Evolutionary conservation across 2,888 invertebrate species (phyloP).

Genomic region (Euplexia lucipara): DNA sequence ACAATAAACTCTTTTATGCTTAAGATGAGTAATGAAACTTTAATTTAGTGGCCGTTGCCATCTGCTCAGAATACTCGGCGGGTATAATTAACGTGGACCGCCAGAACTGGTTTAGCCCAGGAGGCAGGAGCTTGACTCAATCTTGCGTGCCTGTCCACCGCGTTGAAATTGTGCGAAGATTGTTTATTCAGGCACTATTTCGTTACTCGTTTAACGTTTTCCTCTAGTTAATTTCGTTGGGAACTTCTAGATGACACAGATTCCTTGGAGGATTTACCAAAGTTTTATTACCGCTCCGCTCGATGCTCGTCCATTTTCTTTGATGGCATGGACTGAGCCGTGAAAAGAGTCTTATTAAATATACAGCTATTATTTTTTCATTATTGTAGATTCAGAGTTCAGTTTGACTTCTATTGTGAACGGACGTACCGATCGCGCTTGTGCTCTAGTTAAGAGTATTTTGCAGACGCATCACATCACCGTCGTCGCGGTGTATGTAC

Average conservation of each 20-base stretch:
- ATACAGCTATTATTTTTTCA: conserved; percentile 36
- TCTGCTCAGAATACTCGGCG: conserved; percentile 68
- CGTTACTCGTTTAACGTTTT: conserved; percentile 37
- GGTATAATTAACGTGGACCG: conserved; percentile 63
- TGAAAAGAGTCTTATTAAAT: conserved; percentile 18
- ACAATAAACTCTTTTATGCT: conserved; percentile 33
- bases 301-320: conserved; percentile 53
- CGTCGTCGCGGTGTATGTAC: too few species aligned
- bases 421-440: too few species aligned
- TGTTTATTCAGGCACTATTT: conserved; percentile 44
- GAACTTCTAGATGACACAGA: conserved; percentile 62
- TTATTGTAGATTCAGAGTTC: too few species aligned
- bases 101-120: conserved; percentile 67
- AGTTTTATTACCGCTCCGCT: conserved; percentile 61
- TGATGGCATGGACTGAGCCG: conserved; percentile 54
- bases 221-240: conserved; percentile 62
- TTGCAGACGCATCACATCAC: too few species aligned
- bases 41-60: conserved; percentile 59
- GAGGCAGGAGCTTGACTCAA: conserved; percentile 53
- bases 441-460: too few species aligned
- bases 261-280: conserved; percentile 67
- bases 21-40: conserved; percentile 50
- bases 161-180: conserved; percentile 31
- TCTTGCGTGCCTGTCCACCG: conserved; percentile 43
- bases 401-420: too few species aligned